A percentile compares a stretch with the other conserved stretches of the same genome.
Conservation (phyloP, 2,113 vertebrate species). For the Ceyx melanurus region DNA sequence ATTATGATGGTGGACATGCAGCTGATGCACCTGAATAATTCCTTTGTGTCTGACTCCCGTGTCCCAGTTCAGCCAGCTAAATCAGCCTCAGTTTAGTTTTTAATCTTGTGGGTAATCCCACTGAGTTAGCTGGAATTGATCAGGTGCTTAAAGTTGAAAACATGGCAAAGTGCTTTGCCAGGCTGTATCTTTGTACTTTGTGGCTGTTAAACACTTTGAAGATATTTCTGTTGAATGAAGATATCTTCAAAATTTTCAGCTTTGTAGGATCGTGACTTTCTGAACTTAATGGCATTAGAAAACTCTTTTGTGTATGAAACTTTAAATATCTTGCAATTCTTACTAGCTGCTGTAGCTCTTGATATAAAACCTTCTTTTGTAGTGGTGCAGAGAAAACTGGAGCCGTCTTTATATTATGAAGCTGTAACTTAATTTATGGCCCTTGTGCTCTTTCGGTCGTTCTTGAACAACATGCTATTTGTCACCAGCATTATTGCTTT, state of each 20-base stretch:
- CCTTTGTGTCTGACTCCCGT: accelerated
- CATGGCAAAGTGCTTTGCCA: background rate
- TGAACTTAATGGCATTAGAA: background rate
- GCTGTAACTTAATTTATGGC: background rate
- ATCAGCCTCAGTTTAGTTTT: background rate
- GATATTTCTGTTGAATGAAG: background rate
- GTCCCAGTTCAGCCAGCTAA: background rate
- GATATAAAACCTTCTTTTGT: background rate
- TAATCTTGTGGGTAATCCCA: background rate
- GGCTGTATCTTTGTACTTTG: background rate
- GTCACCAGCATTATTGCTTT: background rate
- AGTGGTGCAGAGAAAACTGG: background rate
- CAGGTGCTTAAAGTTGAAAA: background rate
- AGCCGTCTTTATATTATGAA: background rate
- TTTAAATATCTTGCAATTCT: background rate
- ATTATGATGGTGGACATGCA: background rate
- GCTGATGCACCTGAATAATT: accelerated
- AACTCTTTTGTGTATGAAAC: background rate
- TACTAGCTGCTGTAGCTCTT: background rate
- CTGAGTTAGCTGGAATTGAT: background rate
- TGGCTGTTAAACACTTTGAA: background rate
- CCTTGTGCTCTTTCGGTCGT: background rate
- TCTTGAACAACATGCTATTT: background rate
- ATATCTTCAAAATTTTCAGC: background rate
- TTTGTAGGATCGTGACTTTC: background rate